A percentile compares a stretch with the other conserved stretches of the same genome.
Conservation (phyloP, 2,797 vertebrate genomes). For the Geotrypetes seraphini region DNA sequence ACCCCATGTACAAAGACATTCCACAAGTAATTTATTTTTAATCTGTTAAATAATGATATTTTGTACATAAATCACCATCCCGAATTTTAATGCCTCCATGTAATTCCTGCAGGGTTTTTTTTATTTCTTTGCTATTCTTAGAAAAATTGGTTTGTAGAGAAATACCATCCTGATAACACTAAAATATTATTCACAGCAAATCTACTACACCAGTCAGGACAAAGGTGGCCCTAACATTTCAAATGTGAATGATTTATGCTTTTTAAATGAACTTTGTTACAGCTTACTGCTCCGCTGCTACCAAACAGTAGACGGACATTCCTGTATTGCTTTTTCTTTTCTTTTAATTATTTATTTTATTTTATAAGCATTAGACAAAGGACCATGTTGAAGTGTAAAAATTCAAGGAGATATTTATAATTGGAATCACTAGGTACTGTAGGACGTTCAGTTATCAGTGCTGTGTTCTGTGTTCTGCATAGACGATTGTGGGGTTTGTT, state of each 20-base stretch:
- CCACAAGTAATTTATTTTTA: conserved; percentile 14
- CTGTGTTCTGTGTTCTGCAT: neutral
- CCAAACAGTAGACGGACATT: neutral
- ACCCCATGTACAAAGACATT: conserved; percentile 22
- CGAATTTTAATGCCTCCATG: neutral
- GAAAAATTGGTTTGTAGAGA: conserved; percentile 7
- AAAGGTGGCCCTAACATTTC: neutral
- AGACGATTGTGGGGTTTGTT: neutral
- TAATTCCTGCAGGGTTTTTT: conserved; percentile 2
- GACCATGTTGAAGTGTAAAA: neutral
- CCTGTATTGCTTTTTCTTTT: too few relatives aligned
- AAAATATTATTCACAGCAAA: neutral
- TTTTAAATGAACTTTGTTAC: neutral
- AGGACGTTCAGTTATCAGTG: neutral
- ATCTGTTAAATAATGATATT: conserved; percentile 8
- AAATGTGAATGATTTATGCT: neutral
- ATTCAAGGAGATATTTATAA: neutral
- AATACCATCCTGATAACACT: neutral
- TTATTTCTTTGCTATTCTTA: neutral
- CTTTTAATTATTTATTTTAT: too few relatives aligned
- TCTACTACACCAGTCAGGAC: neutral
- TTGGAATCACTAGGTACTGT: neutral
- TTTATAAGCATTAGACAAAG: neutral
- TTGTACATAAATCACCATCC: conserved; percentile 6
- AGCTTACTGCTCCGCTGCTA: neutral